These are phyloP conservation scores for Pseudomyrmex flavicornis DNA, from an alignment of 1,140 invertebrate genomes.

Conservation along the genomic window DNA sequence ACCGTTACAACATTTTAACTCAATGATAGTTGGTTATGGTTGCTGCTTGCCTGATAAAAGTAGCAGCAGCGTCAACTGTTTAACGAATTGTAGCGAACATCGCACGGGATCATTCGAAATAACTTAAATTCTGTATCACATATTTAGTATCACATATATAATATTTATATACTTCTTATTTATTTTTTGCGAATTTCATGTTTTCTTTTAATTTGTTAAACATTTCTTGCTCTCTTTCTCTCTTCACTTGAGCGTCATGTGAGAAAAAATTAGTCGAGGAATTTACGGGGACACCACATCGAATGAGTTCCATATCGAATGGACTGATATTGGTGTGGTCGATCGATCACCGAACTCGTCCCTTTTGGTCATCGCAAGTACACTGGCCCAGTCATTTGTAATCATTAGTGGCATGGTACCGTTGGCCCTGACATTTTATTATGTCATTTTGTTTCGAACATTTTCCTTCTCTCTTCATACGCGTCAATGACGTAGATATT, in stretches of 20 bases:
- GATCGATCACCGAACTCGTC: conserved; percentile 70
- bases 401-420: conserved; percentile 78
- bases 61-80: conserved; percentile 2
- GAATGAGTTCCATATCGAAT: conserved; percentile 69
- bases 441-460: conserved; percentile 75
- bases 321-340: conserved; percentile 65
- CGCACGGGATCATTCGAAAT: background rate
- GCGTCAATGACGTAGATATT: conserved; percentile 29
- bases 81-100: conserved; percentile 1
- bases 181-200: background rate
- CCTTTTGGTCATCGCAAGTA: conserved; percentile 66
- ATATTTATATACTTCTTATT: no score
- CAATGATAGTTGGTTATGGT: conserved; percentile 42
- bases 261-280: conserved; percentile 48
- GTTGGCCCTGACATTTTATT: conserved; percentile 77
- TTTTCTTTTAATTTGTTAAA: background rate
- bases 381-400: conserved; percentile 76
- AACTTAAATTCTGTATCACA: no score
- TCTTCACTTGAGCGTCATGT: background rate
- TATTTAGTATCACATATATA: no score
- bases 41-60: background rate
- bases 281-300: conserved; percentile 9
- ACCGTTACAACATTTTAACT: conserved; percentile 1
- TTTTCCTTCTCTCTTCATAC: conserved; percentile 43
- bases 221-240: background rate